phyloP scores from a whole-genome alignment of 2,113 vertebrate genomes.

The Oreochromis tanganicae region DNA sequence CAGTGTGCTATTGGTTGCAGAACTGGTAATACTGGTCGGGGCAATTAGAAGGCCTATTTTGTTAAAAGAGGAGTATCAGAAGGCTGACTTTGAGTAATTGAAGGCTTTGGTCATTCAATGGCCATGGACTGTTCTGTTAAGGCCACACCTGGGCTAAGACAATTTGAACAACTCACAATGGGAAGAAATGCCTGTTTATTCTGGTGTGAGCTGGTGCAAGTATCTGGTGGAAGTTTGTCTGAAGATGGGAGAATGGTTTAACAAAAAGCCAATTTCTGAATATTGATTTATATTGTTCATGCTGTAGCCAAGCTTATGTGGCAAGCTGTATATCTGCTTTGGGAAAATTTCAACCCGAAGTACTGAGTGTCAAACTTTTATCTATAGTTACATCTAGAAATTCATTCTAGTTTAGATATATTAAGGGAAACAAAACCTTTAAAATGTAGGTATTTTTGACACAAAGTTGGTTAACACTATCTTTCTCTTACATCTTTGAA shows the following conservation, averaged over 20 bases:
- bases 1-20: conserved; percentile 45
- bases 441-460: not conserved
- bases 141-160: conserved; percentile 53
- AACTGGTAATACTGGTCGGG: conserved; percentile 69
- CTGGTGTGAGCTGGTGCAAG: not conserved
- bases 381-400: not conserved
- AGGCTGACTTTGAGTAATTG: conserved; percentile 54
- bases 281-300: not conserved
- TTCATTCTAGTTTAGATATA: not conserved
- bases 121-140: conserved; percentile 33
- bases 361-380: not conserved
- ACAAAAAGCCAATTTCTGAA: conserved; percentile 4
- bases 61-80: conserved; percentile 61
- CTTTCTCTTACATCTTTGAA: not conserved
- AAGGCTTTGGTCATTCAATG: conserved; percentile 59
- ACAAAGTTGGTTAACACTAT: not conserved
- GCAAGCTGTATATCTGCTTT: not conserved
- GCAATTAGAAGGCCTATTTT: conserved; percentile 61
- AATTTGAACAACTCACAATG: conserved; percentile 45
- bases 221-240: conserved; percentile 15
- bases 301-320: not conserved
- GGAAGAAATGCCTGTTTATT: conserved; percentile 42
- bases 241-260: not conserved
- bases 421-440: not conserved
- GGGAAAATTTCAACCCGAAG: not conserved